A percentile compares a stretch with the other conserved stretches of the same genome.
These are phyloP conservation scores for Tipula unca DNA, from an alignment of 2,888 invertebrate species.

Conservation along the genomic window DNA sequence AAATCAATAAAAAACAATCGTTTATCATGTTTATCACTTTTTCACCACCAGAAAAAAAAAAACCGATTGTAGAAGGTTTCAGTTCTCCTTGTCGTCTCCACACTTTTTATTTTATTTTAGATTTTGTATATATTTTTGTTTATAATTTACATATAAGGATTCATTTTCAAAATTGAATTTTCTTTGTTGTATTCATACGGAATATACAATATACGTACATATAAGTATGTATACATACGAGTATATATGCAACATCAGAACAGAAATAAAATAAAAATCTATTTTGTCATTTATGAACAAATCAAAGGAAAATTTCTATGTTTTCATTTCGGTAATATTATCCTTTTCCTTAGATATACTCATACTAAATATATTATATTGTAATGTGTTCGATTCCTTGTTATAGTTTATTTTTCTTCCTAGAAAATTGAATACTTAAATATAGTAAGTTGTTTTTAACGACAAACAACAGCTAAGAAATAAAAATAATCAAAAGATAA, in stretches of 20 bases:
- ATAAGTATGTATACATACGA: neutral
- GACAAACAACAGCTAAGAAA: neutral
- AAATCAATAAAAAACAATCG: neutral
- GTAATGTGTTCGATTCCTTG: neutral
- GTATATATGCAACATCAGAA: neutral
- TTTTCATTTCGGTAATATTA: neutral
- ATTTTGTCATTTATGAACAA: neutral
- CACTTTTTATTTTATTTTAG: neutral
- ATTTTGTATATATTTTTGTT: neutral
- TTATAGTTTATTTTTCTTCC: neutral
- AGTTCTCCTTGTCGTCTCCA: neutral
- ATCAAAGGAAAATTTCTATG: neutral
- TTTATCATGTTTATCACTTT: neutral
- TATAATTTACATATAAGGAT: neutral
- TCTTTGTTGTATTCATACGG: neutral
- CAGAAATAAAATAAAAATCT: neutral
- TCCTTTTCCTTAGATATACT: neutral
- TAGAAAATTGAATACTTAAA: neutral
- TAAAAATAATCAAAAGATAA: neutral
- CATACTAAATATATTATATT: neutral
- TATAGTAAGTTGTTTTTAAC: neutral
- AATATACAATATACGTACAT: no score
- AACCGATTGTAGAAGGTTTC: neutral
- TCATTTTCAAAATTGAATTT: neutral
- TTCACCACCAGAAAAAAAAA: neutral